Evolutionary conservation across 2,797 vertebrate species (phyloP).

Genomic region (Lithobates pipiens): DNA sequence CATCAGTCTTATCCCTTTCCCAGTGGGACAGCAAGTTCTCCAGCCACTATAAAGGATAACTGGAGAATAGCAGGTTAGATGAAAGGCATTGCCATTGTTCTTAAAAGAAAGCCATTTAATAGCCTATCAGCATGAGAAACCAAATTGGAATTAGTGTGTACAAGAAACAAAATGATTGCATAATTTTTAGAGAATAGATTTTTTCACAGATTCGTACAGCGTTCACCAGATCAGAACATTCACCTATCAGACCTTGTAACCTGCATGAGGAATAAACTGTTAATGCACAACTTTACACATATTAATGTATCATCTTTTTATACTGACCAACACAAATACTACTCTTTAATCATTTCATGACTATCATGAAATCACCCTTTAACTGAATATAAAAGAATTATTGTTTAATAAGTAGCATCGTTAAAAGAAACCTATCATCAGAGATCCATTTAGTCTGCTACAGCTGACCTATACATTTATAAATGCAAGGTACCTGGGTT

Average conservation of each 20-base stretch:
- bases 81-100: slow-evolving; percentile 60
- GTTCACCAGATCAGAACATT: neutral
- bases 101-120: slow-evolving; percentile 31
- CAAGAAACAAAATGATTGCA: slow-evolving; percentile 21
- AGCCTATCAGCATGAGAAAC: slow-evolving; percentile 56
- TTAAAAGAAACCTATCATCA: too few relatives aligned
- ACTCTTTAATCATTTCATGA: neutral
- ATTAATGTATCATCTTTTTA: too few relatives aligned
- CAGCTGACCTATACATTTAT: too few relatives aligned
- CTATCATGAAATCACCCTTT: neutral
- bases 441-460: too few relatives aligned
- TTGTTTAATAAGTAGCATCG: too few relatives aligned
- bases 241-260: neutral
- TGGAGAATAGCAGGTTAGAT: slow-evolving; percentile 69
- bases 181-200: slow-evolving; percentile 31
- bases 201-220: neutral
- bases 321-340: neutral
- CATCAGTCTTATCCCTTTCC: slow-evolving; percentile 66
- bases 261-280: neutral
- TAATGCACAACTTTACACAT: neutral
- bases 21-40: slow-evolving; percentile 66
- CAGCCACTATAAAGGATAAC: slow-evolving; percentile 72
- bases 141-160: slow-evolving; percentile 35
- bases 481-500: too few relatives aligned
- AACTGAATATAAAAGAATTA: too few relatives aligned